phyloP scores from a whole-genome alignment of 2,888 invertebrate genomes.

The Mesochorus sp. region DNA sequence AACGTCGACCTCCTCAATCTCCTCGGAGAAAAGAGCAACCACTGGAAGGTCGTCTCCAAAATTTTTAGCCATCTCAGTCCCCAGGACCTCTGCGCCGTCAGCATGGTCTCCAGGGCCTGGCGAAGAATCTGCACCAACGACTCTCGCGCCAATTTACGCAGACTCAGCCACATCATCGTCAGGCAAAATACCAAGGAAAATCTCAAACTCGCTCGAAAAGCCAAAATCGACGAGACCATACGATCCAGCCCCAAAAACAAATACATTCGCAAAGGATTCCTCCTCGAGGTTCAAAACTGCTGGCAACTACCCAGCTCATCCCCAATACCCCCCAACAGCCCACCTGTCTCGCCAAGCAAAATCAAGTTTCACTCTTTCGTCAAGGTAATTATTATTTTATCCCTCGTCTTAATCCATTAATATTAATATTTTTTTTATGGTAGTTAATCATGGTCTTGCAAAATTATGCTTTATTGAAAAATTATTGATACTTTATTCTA shows the following conservation, averaged over 20 bases:
- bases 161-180: conserved; percentile 72
- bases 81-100: conserved; percentile 78
- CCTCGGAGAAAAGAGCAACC: conserved; percentile 78
- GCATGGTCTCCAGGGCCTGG: conserved; percentile 81
- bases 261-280: conserved; percentile 74
- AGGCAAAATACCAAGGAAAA: conserved; percentile 79
- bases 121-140: conserved; percentile 75
- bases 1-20: conserved; percentile 76
- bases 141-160: conserved; percentile 73
- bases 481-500: too few relatives aligned
- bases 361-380: conserved; percentile 81
- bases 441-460: neutral
- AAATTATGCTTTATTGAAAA: too few relatives aligned
- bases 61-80: conserved; percentile 77
- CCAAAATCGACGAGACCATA: conserved; percentile 69
- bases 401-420: neutral
- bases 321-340: conserved; percentile 75
- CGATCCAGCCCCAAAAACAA: conserved; percentile 73
- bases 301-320: conserved; percentile 68
- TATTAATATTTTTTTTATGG: neutral
- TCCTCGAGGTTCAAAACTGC: conserved; percentile 77
- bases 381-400: conserved; percentile 74
- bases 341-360: conserved; percentile 81
- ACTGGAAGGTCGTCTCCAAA: conserved; percentile 76
- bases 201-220: conserved; percentile 71